Base-by-base conservation (phyloP, 64 coral and sea anemone genomes). In the Orbicella faveolata region DNA sequence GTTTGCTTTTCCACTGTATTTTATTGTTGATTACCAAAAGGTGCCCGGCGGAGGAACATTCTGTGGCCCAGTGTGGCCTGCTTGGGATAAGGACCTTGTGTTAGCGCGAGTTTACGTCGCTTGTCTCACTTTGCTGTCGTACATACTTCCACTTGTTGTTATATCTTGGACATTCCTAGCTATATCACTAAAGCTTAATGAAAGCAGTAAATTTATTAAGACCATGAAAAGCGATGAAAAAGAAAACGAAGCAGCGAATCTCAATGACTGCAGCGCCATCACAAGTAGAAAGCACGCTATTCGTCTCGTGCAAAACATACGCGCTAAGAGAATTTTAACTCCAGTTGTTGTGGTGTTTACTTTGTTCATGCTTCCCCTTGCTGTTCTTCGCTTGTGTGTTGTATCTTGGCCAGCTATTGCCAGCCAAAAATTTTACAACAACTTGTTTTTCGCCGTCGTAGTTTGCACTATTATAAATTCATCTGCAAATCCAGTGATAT, bases 311-410 rank as follows among this genome's bases (percentile, higher is more conserved):
- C 94, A 93, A 9, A 96, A 93, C 76, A 85, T 75, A 23, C 77
- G 87, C 13, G 94, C 90, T 21, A 96, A 96, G n/a, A 93, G 74
- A 48, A 93, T 96, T 36, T 61, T 96, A 36, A 96, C 94, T 1
- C 94, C 94, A 15, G 82, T 96, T 26, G 94, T 90, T 33, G 23
- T 93, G 15, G 41, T 93, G 7, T 96, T 96, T 52, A 87, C 81
- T 0, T 44, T 96, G 0, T 76, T 90, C 3, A 96, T 96, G 90
- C 86, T 96, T 9, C 94, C 94, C 2, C 70, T 93, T 0, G 89
- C 83, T 39, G 36, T 89, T 52, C 51, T 96, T 33, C 77, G 90
- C 34, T 12, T 93, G 4, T 55, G 79, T 34, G 26, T 73, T 2
- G 75, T 92, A n/a, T 93, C 89, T 76, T 90, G 90, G 87, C 70